These are phyloP conservation scores for Acanthiza pusilla DNA, from an alignment of 2,797 vertebrate species.

Conservation along the genomic window DNA sequence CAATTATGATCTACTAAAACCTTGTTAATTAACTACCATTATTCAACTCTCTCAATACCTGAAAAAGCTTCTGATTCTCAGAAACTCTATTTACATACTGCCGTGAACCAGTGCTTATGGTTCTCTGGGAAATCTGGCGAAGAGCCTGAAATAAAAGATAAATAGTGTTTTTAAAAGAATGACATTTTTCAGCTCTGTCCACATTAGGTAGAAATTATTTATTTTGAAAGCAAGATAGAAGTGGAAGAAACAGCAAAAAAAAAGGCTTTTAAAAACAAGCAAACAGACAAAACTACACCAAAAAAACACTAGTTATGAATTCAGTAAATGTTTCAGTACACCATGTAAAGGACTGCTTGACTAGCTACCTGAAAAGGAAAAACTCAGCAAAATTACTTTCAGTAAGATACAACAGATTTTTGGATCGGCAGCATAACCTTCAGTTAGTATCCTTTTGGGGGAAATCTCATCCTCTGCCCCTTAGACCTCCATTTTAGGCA, in stretches of 20 bases:
- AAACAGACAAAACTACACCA: background rate
- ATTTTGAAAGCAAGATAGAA: background rate
- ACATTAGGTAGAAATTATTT: background rate
- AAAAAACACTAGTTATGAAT: background rate
- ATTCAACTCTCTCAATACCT: constrained; percentile 74
- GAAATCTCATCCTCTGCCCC: background rate
- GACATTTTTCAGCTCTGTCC: background rate
- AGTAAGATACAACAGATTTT: background rate
- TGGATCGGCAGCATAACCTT: background rate
- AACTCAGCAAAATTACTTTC: background rate
- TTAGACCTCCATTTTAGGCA: background rate
- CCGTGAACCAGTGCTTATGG: constrained; percentile 77
- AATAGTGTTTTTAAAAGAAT: background rate
- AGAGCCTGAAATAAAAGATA: constrained; percentile 73
- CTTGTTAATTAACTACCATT: background rate
- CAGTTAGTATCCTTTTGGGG: background rate
- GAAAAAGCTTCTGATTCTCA: constrained; percentile 87
- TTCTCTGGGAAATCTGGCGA: constrained; percentile 80
- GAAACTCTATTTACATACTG: constrained; percentile 80
- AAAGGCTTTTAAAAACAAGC: background rate
- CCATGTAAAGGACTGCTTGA: background rate
- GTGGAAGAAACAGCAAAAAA: background rate
- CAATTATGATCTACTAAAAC: background rate
- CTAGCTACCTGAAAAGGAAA: background rate
- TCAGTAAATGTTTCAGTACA: background rate